Conservation (phyloP, 2,888 invertebrate genomes). For the Girardia tigrina region DNA sequence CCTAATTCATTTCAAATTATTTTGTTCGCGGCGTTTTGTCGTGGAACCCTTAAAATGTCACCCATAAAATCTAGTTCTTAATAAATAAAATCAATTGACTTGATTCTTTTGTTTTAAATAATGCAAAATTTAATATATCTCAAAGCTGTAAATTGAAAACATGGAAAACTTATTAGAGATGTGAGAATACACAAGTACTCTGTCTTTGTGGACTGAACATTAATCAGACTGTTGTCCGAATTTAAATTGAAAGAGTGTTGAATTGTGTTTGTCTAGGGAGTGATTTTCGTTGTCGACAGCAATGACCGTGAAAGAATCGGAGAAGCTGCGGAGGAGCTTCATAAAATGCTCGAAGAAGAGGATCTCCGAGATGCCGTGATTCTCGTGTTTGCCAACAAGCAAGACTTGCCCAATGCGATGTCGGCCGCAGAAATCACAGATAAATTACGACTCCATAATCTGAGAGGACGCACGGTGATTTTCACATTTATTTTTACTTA, state of each 20-base stretch:
- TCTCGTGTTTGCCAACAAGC: constrained; percentile 90
- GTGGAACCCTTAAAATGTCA: too few species aligned
- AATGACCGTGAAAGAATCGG: constrained; percentile 84
- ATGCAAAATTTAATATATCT: too few species aligned
- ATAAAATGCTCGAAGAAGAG: constrained; percentile 81
- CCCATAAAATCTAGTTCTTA: too few species aligned
- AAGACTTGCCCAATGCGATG: constrained; percentile 47
- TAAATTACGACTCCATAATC: constrained; percentile 33
- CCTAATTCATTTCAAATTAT: too few species aligned
- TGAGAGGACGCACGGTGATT: constrained; percentile 13
- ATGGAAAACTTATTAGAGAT: too few species aligned
- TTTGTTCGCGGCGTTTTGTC: too few species aligned
- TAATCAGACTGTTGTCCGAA: too few species aligned
- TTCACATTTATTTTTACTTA: background rate
- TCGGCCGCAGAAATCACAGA: constrained; percentile 34
- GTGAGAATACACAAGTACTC: too few species aligned
- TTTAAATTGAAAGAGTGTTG: background rate
- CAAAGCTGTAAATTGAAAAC: too few species aligned
- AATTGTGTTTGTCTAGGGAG: constrained; percentile 56
- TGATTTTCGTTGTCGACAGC: constrained; percentile 92
- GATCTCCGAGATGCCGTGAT: constrained; percentile 81
- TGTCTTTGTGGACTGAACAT: too few species aligned
- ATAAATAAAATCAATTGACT: too few species aligned
- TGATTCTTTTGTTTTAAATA: too few species aligned
- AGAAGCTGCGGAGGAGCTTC: constrained; percentile 78